These are phyloP conservation scores for Tenthredo distinguenda DNA, from an alignment of 2,888 invertebrate species.

Conservation along the genomic window DNA sequence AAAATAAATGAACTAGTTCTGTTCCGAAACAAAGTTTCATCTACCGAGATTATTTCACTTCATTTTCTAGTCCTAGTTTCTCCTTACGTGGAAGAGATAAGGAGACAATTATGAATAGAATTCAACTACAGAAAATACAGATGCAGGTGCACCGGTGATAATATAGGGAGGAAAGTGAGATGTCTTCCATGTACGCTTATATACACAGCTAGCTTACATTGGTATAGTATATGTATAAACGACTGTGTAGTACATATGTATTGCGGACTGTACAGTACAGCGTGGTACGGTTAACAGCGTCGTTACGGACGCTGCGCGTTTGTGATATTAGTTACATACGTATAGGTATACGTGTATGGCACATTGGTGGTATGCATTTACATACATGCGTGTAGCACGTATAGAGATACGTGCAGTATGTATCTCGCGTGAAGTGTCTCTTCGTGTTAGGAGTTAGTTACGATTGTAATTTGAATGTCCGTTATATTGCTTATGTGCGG, in stretches of 20 bases:
- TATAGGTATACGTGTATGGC: too few species aligned
- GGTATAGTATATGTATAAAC: not conserved
- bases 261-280: not conserved
- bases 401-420: not conserved
- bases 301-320: conserved; percentile 25
- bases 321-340: conserved; percentile 13
- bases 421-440: conserved; percentile 10
- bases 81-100: not conserved
- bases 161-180: not conserved
- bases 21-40: not conserved
- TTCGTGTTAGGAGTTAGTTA: not conserved
- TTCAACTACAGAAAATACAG: not conserved
- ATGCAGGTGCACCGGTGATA: not conserved
- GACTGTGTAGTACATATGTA: not conserved
- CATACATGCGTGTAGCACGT: not conserved
- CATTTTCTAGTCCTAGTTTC: not conserved
- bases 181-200: not conserved
- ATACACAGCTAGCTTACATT: not conserved
- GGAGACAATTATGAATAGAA: not conserved
- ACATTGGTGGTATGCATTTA: not conserved
- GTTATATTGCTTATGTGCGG: not conserved
- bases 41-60: not conserved
- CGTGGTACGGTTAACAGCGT: conserved; percentile 30
- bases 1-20: not conserved
- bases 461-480: conserved; percentile 28